These are phyloP conservation scores for Cichlasoma orientale DNA, from an alignment of 2,797 vertebrate species.

Conservation along the genomic window DNA sequence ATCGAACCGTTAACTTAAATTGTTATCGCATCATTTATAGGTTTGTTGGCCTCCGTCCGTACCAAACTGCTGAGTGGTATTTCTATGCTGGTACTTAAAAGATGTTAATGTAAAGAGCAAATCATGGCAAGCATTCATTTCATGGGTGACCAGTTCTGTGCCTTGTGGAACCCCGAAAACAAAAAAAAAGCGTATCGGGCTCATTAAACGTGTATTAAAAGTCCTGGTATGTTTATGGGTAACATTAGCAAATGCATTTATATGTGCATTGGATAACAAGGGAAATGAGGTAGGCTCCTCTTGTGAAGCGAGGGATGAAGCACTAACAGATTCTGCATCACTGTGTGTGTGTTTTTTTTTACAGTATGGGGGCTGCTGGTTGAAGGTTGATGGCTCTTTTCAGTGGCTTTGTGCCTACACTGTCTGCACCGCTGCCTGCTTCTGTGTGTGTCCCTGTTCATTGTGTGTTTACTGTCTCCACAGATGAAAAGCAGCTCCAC, in stretches of 20 bases:
- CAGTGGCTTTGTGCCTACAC: background rate
- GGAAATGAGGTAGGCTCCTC: background rate
- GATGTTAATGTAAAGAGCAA: conserved; percentile 19
- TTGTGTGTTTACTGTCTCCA: conserved; percentile 43
- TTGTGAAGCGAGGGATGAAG: background rate
- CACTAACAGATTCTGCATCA: background rate
- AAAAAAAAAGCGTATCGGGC: conserved; percentile 2
- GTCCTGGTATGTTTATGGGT: conserved; percentile 3
- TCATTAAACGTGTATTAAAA: conserved; percentile 36
- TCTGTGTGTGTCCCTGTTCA: conserved; percentile 32
- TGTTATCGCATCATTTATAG: conserved; percentile 5
- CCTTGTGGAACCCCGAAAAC: conserved; percentile 41
- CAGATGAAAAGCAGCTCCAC: conserved; percentile 65
- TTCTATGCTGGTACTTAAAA: conserved; percentile 38
- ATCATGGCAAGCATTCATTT: conserved; percentile 26
- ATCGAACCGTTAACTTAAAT: conserved; percentile 7
- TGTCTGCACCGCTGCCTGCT: conserved; percentile 11
- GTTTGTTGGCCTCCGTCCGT: background rate
- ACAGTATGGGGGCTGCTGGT: background rate
- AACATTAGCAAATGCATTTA: conserved; percentile 13
- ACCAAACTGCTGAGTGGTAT: background rate
- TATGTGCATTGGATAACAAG: background rate
- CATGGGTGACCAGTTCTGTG: conserved; percentile 36
- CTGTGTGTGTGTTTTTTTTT: background rate
- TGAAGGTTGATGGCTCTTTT: background rate